A percentile compares a stretch with the other conserved stretches of the same genome.
Conservation (phyloP, 2,888 invertebrate genomes). For the Eledona agricola region DNA sequence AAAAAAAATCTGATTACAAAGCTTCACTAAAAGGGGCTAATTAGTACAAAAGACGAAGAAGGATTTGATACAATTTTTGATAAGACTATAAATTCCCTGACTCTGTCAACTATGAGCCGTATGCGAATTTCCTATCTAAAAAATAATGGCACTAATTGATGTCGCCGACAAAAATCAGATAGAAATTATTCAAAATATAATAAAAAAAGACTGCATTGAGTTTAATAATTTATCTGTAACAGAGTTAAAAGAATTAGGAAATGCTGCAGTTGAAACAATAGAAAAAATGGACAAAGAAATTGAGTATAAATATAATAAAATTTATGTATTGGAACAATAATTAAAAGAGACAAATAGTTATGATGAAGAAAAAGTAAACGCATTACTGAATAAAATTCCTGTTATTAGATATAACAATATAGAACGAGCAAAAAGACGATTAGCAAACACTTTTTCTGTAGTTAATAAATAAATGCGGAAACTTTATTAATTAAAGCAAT, state of each 20-base stretch:
- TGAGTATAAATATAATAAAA: too few relatives aligned
- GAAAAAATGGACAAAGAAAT: too few relatives aligned
- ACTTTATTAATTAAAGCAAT: too few relatives aligned
- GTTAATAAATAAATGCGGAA: slow-evolving; percentile 33
- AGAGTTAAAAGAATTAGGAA: slow-evolving; percentile 9
- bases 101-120: too few relatives aligned
- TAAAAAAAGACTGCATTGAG: slow-evolving; percentile 11
- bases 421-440: slow-evolving; percentile 32
- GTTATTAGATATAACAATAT: slow-evolving; percentile 17
- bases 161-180: slow-evolving; percentile 14
- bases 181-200: slow-evolving; percentile 14
- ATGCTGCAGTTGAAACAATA: too few relatives aligned
- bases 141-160: too few relatives aligned
- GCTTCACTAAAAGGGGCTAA: too few relatives aligned
- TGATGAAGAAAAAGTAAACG: slow-evolving; percentile 23
- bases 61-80: too few relatives aligned
- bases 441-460: slow-evolving; percentile 32
- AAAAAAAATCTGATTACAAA: too few relatives aligned
- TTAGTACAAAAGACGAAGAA: too few relatives aligned
- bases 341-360: slow-evolving; percentile 18
- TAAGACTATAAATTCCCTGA: too few relatives aligned
- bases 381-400: slow-evolving; percentile 25
- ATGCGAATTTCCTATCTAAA: too few relatives aligned
- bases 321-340: slow-evolving; percentile 22
- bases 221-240: slow-evolving; percentile 12